Conservation (phyloP, 2,888 invertebrate genomes). For the Hoplodrina ambigua region DNA sequence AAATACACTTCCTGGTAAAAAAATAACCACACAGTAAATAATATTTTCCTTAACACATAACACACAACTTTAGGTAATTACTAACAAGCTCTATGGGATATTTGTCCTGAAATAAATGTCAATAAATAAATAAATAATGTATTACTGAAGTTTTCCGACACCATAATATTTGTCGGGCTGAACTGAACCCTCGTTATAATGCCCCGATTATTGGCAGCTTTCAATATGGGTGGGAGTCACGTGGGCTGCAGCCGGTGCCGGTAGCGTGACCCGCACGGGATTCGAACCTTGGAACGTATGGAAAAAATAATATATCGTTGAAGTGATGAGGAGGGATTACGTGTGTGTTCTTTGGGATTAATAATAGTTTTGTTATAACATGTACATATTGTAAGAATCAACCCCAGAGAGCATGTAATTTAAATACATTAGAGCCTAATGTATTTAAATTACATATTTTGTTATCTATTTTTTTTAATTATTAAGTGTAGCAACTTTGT, state of each 20-base stretch:
- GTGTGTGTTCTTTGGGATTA: constrained; percentile 34
- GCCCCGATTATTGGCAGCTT: constrained; percentile 67
- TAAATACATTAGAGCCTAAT: too few relatives aligned
- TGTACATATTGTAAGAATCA: too few relatives aligned
- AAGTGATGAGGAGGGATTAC: constrained; percentile 38
- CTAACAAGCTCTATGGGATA: too few relatives aligned
- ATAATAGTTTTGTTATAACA: constrained; percentile 26
- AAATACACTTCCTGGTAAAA: not conserved
- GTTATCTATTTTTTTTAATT: too few relatives aligned
- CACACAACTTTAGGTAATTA: too few relatives aligned
- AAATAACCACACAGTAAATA: constrained; percentile 7
- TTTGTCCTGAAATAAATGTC: too few relatives aligned
- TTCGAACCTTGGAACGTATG: constrained; percentile 40
- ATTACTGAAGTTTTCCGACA: constrained; percentile 60
- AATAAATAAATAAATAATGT: too few relatives aligned
- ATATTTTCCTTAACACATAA: constrained; percentile 40
- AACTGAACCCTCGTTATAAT: constrained; percentile 60
- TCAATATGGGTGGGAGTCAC: constrained; percentile 68
- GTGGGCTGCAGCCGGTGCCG: constrained; percentile 70
- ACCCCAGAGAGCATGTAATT: too few relatives aligned
- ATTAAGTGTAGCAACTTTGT: too few relatives aligned
- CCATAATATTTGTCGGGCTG: constrained; percentile 57
- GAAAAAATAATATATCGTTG: constrained; percentile 54
- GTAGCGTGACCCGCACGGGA: constrained; percentile 67
- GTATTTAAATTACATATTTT: too few relatives aligned